These are phyloP conservation scores for Hydrocynus forskahlii DNA, from an alignment of 2,797 vertebrate species.

Conservation along the genomic window DNA sequence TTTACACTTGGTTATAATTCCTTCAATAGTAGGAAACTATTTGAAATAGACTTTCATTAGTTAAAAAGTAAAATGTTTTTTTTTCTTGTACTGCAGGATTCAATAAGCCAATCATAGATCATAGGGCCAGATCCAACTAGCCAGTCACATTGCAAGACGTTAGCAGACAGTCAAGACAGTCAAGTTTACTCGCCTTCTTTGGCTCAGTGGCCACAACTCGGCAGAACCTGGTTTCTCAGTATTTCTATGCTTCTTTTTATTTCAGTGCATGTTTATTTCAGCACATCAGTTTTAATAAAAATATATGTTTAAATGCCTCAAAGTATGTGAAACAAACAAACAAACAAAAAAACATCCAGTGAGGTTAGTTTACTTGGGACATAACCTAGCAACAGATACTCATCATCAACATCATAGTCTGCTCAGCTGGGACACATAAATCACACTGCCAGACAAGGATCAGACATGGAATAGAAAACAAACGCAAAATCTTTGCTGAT, in stretches of 20 bases:
- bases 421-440: constrained; percentile 62
- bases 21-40: too few relatives aligned
- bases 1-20: too few relatives aligned
- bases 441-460: constrained; percentile 49
- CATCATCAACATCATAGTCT: constrained; percentile 20
- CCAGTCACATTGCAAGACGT: too few relatives aligned
- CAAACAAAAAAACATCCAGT: neutral
- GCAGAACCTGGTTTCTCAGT: neutral
- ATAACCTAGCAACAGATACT: neutral
- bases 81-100: too few relatives aligned
- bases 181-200: too few relatives aligned
- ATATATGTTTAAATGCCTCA: neutral
- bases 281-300: neutral
- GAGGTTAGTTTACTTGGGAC: neutral
- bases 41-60: too few relatives aligned
- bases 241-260: too few relatives aligned
- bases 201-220: neutral
- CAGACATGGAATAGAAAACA: constrained; percentile 46
- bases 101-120: too few relatives aligned
- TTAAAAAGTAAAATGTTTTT: too few relatives aligned
- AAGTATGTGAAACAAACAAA: neutral
- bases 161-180: too few relatives aligned
- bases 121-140: too few relatives aligned
- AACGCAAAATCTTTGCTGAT: constrained; percentile 46
- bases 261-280: neutral